Base-by-base conservation (phyloP, 2,113 vertebrate species). In the Entomyzon cyanotis region DNA sequence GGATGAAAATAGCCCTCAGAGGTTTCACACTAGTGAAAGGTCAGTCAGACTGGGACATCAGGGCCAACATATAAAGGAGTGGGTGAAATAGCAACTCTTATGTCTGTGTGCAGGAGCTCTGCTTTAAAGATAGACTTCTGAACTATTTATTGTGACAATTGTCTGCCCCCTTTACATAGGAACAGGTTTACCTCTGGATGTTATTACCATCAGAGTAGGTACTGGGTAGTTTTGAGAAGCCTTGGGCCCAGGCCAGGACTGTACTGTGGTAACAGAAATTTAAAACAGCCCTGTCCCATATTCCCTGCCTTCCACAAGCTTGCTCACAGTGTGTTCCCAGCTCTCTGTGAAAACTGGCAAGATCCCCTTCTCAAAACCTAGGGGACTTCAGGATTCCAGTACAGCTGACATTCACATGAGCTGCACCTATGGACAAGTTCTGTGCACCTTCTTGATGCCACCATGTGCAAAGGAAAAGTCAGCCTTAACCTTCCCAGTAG, bases 1-100 rank as follows among this genome's bases (percentile, higher is more conserved):
- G 80, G 76, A 92, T 95, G 80, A 86, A 96, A 93, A 93, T 93
- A 95, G 80, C 89, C 44, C 60, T 75, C 3, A 4, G 64, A 70
- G 39, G 33, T 94, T 90, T 90, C 59, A 88, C 21, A 16, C 42
- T 50, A 65, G 33, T 24, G 76, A 89, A 93, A 97, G 85, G 90
- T 94, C 86, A 92, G 68, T 39, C 83, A 90, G 86, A 50, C 55
- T 70, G 64, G 55, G 83, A 74, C 60, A 86, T 50, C 25, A 50
- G 64, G 59, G 75, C 39, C 52, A 92, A 50, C 27, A 46, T 62
- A n/a, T 55, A 86, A 84, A 84, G 50, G 22, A 80, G 42, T 5
- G 5, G 16, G 56, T 0, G 0, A 90, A 77, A 77, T 14, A 75
- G 35, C 55, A 80, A 15, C 47, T 74, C 94, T 90, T 77, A 52